Conservation (phyloP, 2,797 vertebrate genomes). For the Sphaeramia orbicularis region DNA sequence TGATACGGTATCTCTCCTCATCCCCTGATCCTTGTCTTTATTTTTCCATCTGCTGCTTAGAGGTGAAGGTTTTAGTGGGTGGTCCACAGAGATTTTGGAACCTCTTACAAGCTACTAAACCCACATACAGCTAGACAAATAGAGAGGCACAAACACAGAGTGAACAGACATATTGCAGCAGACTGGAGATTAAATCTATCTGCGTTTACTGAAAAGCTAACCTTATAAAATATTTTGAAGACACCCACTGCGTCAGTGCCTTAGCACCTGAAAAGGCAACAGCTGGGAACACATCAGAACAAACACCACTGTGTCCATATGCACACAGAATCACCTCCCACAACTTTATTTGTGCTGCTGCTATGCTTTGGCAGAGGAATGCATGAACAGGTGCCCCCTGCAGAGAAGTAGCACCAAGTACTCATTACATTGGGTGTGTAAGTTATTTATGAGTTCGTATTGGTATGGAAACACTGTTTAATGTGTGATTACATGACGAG, state of each 20-base stretch:
- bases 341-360: constrained; percentile 68
- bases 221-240: constrained; percentile 45
- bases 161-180: constrained; percentile 21
- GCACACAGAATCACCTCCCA: constrained; percentile 50
- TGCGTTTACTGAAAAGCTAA: constrained; percentile 31
- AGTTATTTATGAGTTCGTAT: constrained; percentile 24
- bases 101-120: constrained; percentile 39
- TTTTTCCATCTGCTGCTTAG: constrained; percentile 71
- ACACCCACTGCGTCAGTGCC: constrained; percentile 38
- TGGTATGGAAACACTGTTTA: background rate
- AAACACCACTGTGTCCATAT: constrained; percentile 38
- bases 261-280: constrained; percentile 70
- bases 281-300: constrained; percentile 72
- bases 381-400: constrained; percentile 68
- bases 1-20: constrained; percentile 37
- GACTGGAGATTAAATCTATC: constrained; percentile 28
- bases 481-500: constrained; percentile 13
- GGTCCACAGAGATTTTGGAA: constrained; percentile 67
- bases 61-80: constrained; percentile 72
- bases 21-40: constrained; percentile 44
- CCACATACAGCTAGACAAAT: constrained; percentile 2
- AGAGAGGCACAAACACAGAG: constrained; percentile 14
- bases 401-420: constrained; percentile 41
- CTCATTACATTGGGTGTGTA: constrained; percentile 1
- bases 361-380: constrained; percentile 63